A percentile compares a stretch with the other conserved stretches of the same genome.
Evolutionary conservation across 2,888 invertebrate genomes (phyloP).

Genomic region (Lithodes maja): DNA sequence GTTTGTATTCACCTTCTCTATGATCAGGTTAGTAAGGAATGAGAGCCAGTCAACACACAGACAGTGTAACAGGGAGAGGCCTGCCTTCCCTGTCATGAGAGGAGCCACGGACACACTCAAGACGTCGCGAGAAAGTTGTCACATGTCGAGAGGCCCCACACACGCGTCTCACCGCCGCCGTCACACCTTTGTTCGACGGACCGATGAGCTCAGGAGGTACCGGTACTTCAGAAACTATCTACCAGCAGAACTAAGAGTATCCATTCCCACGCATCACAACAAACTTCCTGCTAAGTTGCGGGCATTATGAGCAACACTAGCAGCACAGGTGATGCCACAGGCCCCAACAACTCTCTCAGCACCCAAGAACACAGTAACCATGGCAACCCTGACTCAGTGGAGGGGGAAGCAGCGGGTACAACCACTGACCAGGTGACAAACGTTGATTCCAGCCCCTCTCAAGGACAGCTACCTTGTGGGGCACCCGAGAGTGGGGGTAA

Average conservation of each 20-base stretch:
- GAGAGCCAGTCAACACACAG: not conserved
- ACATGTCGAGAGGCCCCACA: slow-evolving; percentile 40
- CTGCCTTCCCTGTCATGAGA: slow-evolving; percentile 52
- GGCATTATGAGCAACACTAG: slow-evolving; percentile 50
- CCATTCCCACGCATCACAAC: slow-evolving; percentile 19
- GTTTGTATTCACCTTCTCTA: slow-evolving; percentile 15
- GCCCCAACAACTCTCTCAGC: slow-evolving; percentile 11
- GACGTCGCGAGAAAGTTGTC: slow-evolving; percentile 16
- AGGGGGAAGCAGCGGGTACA: not conserved
- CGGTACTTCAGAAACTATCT: slow-evolving; percentile 30
- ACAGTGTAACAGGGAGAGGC: slow-evolving; percentile 7
- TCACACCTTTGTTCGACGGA: not conserved
- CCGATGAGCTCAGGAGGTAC: slow-evolving; percentile 9
- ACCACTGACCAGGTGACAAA: slow-evolving; percentile 37
- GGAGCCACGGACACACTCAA: not conserved
- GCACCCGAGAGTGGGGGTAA: not conserved
- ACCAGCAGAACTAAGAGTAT: not conserved
- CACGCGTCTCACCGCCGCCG: not conserved
- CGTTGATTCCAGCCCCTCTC: not conserved
- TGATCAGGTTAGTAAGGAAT: slow-evolving; percentile 14
- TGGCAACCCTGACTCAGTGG: not conserved
- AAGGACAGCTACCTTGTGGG: not conserved
- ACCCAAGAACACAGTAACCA: slow-evolving; percentile 21
- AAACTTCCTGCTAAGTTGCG: slow-evolving; percentile 40
- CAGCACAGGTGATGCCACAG: slow-evolving; percentile 17